A percentile compares a stretch with the other conserved stretches of the same genome.
phyloP scores from a whole-genome alignment of 2,888 invertebrate genomes.

The Sturmia bella region DNA sequence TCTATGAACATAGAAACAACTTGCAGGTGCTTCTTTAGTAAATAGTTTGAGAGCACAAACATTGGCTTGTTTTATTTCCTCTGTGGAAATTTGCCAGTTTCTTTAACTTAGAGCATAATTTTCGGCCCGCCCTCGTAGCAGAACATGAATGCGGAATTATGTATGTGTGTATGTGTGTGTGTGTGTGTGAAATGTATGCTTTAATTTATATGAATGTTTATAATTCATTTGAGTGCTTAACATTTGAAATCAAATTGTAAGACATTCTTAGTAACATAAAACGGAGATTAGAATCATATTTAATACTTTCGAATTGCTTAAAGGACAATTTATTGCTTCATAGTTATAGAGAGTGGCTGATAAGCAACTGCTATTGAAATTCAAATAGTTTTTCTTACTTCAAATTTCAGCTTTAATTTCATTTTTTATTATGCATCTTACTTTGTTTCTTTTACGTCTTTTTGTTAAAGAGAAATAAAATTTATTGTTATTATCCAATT shows the following conservation, averaged over 20 bases:
- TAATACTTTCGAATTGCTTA: constrained; percentile 22
- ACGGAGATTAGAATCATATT: constrained; percentile 36
- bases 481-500: constrained; percentile 67
- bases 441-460: not conserved
- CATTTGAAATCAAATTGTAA: constrained; percentile 21
- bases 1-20: too few relatives aligned
- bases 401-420: not conserved
- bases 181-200: not conserved
- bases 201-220: not conserved
- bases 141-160: not conserved
- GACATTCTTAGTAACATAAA: constrained; percentile 30
- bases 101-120: not conserved
- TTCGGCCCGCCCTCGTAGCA: not conserved
- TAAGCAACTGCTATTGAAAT: too few relatives aligned
- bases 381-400: constrained; percentile 2
- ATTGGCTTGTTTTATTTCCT: too few relatives aligned
- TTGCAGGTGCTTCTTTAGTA: too few relatives aligned
- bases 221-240: constrained; percentile 31
- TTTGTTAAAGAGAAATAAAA: constrained; percentile 41
- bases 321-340: constrained; percentile 22
- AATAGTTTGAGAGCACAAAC: too few relatives aligned
- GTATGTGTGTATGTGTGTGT: not conserved
- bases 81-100: too few relatives aligned
- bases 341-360: not conserved
- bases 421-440: not conserved